phyloP scores from a whole-genome alignment of 2,797 vertebrate genomes.

The Halcyon badia region DNA sequence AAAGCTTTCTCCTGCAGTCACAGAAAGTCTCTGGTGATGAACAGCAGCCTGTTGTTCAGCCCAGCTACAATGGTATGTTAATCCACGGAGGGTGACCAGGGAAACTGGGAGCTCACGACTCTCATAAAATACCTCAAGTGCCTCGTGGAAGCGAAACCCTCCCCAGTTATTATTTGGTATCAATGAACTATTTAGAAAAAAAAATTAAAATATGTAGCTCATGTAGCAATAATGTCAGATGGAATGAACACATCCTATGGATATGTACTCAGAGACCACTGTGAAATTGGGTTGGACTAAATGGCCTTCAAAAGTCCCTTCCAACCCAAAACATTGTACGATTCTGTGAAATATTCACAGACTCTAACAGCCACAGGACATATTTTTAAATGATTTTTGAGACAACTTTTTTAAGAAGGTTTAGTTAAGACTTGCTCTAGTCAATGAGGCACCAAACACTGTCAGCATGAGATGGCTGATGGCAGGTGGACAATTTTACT shows the following conservation, averaged over 20 bases:
- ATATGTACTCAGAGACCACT: not conserved
- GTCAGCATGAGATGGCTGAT: not conserved
- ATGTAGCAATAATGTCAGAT: not conserved
- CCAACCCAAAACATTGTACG: not conserved
- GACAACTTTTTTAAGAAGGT: not conserved
- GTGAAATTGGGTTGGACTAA: not conserved
- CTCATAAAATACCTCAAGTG: constrained; percentile 11
- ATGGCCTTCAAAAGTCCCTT: not conserved
- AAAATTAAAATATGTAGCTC: not conserved
- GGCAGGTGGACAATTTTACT: not conserved
- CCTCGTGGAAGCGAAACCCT: not conserved
- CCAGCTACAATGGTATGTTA: constrained; percentile 36
- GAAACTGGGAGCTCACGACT: not conserved
- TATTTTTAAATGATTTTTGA: not conserved
- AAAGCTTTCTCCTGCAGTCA: constrained; percentile 25
- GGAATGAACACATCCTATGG: not conserved
- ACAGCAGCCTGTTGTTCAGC: constrained; percentile 29
- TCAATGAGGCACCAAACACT: not conserved
- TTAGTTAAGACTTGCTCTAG: not conserved
- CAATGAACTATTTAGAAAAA: not conserved
- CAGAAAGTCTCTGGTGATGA: constrained; percentile 36
- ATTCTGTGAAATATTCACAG: not conserved
- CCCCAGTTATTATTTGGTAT: not conserved
- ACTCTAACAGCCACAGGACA: not conserved
- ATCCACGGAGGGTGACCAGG: constrained; percentile 32